These are phyloP conservation scores for Heliopora coerulea DNA, from an alignment of 92 coral and sea anemone genomes.

Conservation along the genomic window DNA sequence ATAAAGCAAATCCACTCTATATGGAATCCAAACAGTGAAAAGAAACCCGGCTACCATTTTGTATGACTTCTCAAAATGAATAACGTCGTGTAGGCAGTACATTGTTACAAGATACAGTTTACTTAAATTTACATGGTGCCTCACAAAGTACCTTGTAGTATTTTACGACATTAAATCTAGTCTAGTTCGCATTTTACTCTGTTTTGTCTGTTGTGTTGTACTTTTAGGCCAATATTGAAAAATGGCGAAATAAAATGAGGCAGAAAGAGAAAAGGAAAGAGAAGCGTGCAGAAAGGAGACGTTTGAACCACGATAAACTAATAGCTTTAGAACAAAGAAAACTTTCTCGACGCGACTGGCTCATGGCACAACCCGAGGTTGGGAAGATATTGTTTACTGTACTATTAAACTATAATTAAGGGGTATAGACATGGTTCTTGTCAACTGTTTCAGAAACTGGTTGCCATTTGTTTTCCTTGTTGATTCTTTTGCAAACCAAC, in stretches of 20 bases:
- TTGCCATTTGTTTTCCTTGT: too few species aligned
- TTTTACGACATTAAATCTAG: background rate
- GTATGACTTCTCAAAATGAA: too few species aligned
- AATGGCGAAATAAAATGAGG: conserved; percentile 45
- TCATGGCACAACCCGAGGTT: conserved; percentile 45
- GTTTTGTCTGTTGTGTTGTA: background rate
- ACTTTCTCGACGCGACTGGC: conserved; percentile 36
- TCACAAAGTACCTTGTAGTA: background rate
- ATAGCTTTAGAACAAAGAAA: conserved; percentile 24
- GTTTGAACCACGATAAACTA: conserved; percentile 9
- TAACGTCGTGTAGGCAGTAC: too few species aligned
- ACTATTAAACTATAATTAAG: too few species aligned
- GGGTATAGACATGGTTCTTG: too few species aligned
- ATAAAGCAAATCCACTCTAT: too few species aligned
- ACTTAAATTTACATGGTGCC: too few species aligned
- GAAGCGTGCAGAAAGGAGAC: conserved; percentile 3
- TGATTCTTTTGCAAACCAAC: too few species aligned
- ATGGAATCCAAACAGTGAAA: too few species aligned
- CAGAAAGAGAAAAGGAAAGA: conserved; percentile 23
- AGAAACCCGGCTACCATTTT: too few species aligned
- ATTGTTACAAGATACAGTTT: too few species aligned
- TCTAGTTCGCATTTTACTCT: background rate
- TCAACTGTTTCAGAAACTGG: too few species aligned
- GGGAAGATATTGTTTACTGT: background rate
- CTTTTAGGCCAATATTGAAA: conserved; percentile 30